Conservation (phyloP, 2,797 vertebrate species). For the Gymnoscopelus microlampas region DNA sequence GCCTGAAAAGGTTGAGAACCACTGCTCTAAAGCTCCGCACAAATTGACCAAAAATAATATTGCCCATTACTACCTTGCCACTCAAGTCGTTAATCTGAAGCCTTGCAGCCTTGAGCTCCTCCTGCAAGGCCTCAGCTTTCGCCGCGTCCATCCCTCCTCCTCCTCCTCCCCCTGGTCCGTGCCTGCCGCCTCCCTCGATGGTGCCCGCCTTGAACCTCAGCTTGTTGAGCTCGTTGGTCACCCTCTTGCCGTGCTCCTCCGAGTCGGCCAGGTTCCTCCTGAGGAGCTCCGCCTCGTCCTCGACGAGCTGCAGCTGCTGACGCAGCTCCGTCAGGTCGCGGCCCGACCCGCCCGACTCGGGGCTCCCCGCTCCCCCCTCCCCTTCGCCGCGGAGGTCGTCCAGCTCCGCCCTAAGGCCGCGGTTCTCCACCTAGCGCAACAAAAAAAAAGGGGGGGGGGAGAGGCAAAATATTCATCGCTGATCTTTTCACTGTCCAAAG, state of each 20-base stretch:
- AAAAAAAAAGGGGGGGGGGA: not conserved
- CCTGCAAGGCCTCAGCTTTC: slow-evolving; percentile 91
- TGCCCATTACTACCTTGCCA: slow-evolving; percentile 82
- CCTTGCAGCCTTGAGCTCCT: slow-evolving; percentile 93
- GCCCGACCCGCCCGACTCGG: slow-evolving; percentile 57
- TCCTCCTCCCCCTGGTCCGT: slow-evolving; percentile 78
- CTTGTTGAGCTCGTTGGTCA: slow-evolving; percentile 92
- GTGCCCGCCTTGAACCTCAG: slow-evolving; percentile 91
- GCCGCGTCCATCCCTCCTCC: slow-evolving; percentile 78
- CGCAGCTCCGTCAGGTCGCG: slow-evolving; percentile 90
- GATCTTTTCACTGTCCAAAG: too few relatives aligned
- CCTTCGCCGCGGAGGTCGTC: slow-evolving; percentile 92
- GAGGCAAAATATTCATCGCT: too few relatives aligned
- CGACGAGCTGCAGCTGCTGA: slow-evolving; percentile 95
- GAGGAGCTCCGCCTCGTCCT: slow-evolving; percentile 95
- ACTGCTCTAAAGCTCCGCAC: too few relatives aligned
- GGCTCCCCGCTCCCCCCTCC: slow-evolving; percentile 83
- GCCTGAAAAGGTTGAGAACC: too few relatives aligned
- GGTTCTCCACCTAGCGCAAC: slow-evolving; percentile 86
- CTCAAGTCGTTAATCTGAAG: slow-evolving; percentile 97
- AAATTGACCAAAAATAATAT: too few relatives aligned
- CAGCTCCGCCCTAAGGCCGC: slow-evolving; percentile 93
- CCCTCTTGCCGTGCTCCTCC: slow-evolving; percentile 93
- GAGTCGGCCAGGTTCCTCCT: slow-evolving; percentile 91
- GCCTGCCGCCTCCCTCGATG: slow-evolving; percentile 84